Conservation (phyloP, 2,113 vertebrate genomes). For the Ranitomeya variabilis region DNA sequence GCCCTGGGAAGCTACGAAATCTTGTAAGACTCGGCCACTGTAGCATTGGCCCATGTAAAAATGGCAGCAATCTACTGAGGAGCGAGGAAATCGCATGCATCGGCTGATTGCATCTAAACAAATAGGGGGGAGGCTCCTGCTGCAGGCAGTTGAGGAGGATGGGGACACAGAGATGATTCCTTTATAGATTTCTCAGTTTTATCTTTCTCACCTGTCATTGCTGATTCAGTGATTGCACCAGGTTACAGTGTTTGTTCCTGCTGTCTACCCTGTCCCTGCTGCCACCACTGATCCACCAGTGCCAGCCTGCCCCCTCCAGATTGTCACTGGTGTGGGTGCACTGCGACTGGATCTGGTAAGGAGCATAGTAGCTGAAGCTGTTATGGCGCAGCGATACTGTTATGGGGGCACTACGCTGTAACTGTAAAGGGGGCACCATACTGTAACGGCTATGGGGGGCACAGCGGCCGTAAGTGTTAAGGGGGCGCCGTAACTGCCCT, state of each 20-base stretch:
- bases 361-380: not conserved
- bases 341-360: not conserved
- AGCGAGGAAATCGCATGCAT: too few species aligned
- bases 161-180: too few species aligned
- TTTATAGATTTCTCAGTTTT: too few species aligned
- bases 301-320: not conserved
- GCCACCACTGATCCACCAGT: not conserved
- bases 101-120: too few species aligned
- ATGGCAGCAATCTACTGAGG: too few species aligned
- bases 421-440: too few species aligned
- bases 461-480: not conserved
- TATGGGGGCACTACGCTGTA: too few species aligned
- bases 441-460: too few species aligned
- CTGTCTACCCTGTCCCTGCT: too few species aligned
- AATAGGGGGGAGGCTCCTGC: too few species aligned
- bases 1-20: constrained; percentile 93
- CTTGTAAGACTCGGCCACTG: constrained; percentile 80
- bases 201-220: not conserved
- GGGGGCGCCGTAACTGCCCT: not conserved
- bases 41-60: not conserved
- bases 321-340: not conserved
- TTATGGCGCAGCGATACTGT: not conserved
- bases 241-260: too few species aligned
- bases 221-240: not conserved
- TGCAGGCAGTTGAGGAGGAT: too few species aligned